phyloP scores from a whole-genome alignment of 2,797 vertebrate species.

The Chromobotia macracanthus region DNA sequence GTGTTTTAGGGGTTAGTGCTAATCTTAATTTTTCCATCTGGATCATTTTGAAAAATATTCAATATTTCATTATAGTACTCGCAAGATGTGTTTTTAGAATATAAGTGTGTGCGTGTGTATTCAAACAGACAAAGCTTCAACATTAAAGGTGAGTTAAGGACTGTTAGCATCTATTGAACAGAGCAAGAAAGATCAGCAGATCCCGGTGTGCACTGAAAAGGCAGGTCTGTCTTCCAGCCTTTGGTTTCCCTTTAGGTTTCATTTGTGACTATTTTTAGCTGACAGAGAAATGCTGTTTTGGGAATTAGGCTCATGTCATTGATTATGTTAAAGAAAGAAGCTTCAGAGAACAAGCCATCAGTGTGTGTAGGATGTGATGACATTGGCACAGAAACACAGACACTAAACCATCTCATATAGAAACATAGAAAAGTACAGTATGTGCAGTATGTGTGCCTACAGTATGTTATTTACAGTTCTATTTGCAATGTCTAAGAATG shows the following conservation, averaged over 20 bases:
- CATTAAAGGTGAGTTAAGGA: constrained; percentile 4
- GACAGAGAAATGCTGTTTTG: constrained; percentile 59
- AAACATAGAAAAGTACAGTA: neutral
- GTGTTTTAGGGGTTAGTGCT: neutral
- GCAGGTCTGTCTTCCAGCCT: constrained; percentile 56
- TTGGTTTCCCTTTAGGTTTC: constrained; percentile 55
- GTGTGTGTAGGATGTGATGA: constrained; percentile 19
- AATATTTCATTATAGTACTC: neutral
- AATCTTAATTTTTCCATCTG: neutral
- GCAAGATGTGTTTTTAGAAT: neutral
- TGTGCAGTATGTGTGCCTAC: neutral
- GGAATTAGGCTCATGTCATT: constrained; percentile 55
- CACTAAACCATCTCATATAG: neutral
- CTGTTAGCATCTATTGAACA: constrained; percentile 31
- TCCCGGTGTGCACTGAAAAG: constrained; percentile 57
- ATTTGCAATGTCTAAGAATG: neutral
- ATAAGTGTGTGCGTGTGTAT: constrained; percentile 1
- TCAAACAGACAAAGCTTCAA: neutral
- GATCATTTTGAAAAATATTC: neutral
- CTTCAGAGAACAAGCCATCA: constrained; percentile 27
- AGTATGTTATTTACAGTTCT: neutral
- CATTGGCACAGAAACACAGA: constrained; percentile 28
- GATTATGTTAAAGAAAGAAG: constrained; percentile 58
- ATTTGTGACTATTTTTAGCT: constrained; percentile 63
- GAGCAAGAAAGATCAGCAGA: constrained; percentile 44